Percentiles rank a stretch among this genome's conserved stretches.
Evolutionary conservation across 2,888 invertebrate genomes (phyloP).

Genomic region (Zootermopsis nevadensis): DNA sequence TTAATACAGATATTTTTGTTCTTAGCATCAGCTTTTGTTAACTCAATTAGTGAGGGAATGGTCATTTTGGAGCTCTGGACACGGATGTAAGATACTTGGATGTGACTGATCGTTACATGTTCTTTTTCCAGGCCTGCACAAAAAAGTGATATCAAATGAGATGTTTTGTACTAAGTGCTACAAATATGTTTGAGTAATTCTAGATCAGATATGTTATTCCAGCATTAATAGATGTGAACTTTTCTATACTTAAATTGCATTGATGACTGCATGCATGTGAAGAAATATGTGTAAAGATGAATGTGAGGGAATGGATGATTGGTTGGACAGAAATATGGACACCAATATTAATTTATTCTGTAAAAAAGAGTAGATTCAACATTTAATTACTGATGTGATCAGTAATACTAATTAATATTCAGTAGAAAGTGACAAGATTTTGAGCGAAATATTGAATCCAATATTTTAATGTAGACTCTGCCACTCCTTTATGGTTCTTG

Average conservation of each 20-base stretch:
- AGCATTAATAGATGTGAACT: not conserved
- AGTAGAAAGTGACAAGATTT: no score
- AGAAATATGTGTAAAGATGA: not conserved
- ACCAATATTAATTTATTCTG: constrained; percentile 7
- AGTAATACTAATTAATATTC: not conserved
- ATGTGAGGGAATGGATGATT: not conserved
- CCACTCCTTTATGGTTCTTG: no score
- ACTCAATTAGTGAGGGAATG: no score
- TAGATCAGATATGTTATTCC: not conserved
- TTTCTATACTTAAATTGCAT: not conserved
- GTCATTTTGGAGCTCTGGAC: no score
- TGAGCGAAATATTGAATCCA: no score
- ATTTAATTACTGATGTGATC: not conserved
- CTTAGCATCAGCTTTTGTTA: no score
- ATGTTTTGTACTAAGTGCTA: not conserved
- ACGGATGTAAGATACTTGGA: not conserved
- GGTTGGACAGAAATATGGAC: not conserved
- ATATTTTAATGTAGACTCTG: no score
- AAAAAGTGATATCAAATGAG: not conserved
- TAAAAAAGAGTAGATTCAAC: not conserved
- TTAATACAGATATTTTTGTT: no score
- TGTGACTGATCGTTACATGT: not conserved
- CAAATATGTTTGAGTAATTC: not conserved
- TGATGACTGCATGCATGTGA: not conserved
- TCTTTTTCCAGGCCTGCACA: not conserved